A percentile compares a stretch with the other conserved stretches of the same genome.
Evolutionary conservation across 2,797 vertebrate genomes (phyloP).

Genomic region (Catharus ustulatus): DNA sequence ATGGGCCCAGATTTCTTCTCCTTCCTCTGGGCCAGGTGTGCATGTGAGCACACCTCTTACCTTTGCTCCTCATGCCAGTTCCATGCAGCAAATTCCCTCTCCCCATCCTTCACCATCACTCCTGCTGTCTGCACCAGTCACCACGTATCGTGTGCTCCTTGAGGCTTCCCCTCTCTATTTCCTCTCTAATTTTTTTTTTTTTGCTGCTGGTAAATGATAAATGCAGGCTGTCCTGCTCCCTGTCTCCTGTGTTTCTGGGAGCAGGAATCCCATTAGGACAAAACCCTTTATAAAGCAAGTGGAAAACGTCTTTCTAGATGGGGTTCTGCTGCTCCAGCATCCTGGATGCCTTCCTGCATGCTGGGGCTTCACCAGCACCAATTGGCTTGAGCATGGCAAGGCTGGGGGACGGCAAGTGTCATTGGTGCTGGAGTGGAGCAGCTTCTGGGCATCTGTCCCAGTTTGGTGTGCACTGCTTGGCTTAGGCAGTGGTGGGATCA

Average conservation of each 20-base stretch:
- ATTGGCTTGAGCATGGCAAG: background rate
- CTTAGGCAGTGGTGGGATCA: background rate
- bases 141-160: fast-evolving
- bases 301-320: background rate
- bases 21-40: background rate
- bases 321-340: background rate
- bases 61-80: background rate
- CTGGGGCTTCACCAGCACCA: background rate
- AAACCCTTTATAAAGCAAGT: background rate
- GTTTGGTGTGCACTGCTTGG: fast-evolving
- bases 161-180: background rate
- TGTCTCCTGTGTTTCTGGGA: background rate
- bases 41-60: background rate
- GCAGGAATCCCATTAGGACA: background rate
- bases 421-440: background rate
- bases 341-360: background rate
- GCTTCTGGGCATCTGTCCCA: background rate
- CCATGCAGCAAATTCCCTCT: background rate
- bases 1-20: background rate
- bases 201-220: background rate
- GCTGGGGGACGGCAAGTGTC: background rate
- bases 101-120: background rate
- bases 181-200: background rate
- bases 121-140: fast-evolving
- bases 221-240: background rate